Evolutionary conservation across 2,797 vertebrate genomes (phyloP).

Genomic region (Mus caroli): DNA sequence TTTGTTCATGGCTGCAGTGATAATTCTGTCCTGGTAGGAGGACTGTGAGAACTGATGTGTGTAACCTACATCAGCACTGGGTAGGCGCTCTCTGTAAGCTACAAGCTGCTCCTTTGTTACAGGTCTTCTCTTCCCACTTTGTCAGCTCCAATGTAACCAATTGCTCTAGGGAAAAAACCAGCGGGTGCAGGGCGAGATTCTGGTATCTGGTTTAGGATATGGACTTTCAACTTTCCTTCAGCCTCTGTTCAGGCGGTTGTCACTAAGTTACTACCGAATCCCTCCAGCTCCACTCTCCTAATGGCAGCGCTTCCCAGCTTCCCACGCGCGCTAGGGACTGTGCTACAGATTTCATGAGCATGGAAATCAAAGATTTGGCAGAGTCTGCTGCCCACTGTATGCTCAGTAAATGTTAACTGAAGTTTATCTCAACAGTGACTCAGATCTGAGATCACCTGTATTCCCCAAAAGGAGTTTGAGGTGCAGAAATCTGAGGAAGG

Average conservation of each 20-base stretch:
- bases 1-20: constrained; percentile 13
- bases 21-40: background rate
- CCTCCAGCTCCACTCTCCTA: constrained; percentile 36
- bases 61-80: background rate
- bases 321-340: too few species aligned
- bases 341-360: constrained; percentile 67
- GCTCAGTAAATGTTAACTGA: constrained; percentile 52
- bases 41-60: constrained; percentile 14
- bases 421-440: constrained; percentile 62
- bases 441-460: constrained; percentile 54
- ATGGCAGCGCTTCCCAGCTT: constrained; percentile 54
- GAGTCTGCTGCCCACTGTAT: constrained; percentile 53
- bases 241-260: constrained; percentile 31
- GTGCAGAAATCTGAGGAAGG: constrained; percentile 66
- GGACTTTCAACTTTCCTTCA: constrained; percentile 26
- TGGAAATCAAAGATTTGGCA: constrained; percentile 52
- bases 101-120: constrained; percentile 23
- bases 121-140: constrained; percentile 1
- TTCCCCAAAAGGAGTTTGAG: constrained; percentile 56
- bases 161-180: constrained; percentile 48
- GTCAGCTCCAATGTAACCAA: constrained; percentile 37
- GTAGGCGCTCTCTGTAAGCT: background rate
- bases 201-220: background rate
- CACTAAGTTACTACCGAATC: constrained; percentile 16
- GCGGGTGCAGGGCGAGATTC: background rate